These are phyloP conservation scores for Leptosomus discolor DNA, from an alignment of 2,113 vertebrate genomes.

Conservation along the genomic window DNA sequence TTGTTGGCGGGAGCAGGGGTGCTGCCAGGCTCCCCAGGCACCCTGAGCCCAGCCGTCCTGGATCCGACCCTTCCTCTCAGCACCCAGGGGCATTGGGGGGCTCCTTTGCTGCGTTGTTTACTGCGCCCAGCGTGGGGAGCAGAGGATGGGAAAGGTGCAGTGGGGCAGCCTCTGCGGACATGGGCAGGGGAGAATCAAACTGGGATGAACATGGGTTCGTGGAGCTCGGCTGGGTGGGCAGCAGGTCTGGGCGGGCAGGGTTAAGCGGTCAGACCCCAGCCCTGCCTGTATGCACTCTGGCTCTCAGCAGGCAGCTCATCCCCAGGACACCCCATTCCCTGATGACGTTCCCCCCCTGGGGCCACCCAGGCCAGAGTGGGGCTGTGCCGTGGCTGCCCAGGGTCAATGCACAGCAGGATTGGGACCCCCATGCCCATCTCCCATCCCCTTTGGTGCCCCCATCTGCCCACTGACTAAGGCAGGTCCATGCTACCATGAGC, in stretches of 20 bases:
- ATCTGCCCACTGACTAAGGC: background rate
- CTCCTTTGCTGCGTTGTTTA: background rate
- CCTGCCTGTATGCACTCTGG: background rate
- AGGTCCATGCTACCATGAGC: background rate
- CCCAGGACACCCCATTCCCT: background rate
- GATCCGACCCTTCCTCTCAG: background rate
- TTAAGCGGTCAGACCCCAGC: background rate
- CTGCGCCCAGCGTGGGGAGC: accelerated
- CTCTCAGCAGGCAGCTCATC: background rate
- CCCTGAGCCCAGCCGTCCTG: background rate
- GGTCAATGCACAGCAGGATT: background rate
- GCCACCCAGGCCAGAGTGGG: background rate
- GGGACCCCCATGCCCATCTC: background rate
- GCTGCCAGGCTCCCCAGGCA: background rate
- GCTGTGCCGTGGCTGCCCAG: background rate
- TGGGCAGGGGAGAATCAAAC: background rate
- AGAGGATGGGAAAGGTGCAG: background rate
- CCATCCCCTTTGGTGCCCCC: background rate
- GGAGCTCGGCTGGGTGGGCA: background rate
- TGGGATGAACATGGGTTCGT: background rate
- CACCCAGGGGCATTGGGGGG: accelerated
- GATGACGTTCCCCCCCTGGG: background rate
- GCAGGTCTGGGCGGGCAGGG: background rate
- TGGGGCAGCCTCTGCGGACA: background rate
- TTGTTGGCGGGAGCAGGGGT: background rate